Evolutionary conservation across 2,797 vertebrate genomes (phyloP), one percentile per base, ranked within the genome.

Genomic region (Lepus townsendii): DNA sequence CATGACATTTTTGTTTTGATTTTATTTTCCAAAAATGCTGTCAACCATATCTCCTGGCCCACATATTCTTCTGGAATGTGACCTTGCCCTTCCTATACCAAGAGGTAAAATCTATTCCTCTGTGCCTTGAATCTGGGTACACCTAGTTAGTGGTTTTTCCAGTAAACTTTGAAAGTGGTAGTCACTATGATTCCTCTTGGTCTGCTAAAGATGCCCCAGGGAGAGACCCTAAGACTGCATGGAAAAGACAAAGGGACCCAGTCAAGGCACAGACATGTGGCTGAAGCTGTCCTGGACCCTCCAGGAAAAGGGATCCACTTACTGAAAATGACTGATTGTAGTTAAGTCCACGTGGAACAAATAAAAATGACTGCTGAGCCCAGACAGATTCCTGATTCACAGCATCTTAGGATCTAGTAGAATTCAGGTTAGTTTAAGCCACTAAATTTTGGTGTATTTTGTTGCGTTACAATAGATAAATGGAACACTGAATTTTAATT

Each of bases 11-110:
- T 52, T 88, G 7, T 35, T 35, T 35, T 35, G 38, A 60, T 71
- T 90, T 90, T 79, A 30, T 78, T 92, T 79, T 91, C 50, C 27
- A 92, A 85, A 88, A 90, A 19, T 77, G 42, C 30, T 63, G 47
- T 0, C 2, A 80, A 84, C 5, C 77, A 20, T 76, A 22, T 47
- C 38, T 86, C 38, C 35, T n/a, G 32, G 38, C 60, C 12, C 10
- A 20, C n/a, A 30, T 0, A 4, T 3, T 84, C 90, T 94, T 83
- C 83, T 54, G 47, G 93, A 91, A 93, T 66, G 52, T 62, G n/a
- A 26, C 10, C 54, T 89, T 73, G 19, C 11, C 65, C 71, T 68
- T 69, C 13, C 7, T 42, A 8, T 32, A 72, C 13, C 10, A 27
- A 95, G 30, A 79, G 16, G 10, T 32, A 10, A 24, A 83, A 14